A percentile compares a stretch with the other conserved stretches of the same genome.
Conservation (phyloP, 2,797 vertebrate species). For the Semaprochilodus insignis region DNA sequence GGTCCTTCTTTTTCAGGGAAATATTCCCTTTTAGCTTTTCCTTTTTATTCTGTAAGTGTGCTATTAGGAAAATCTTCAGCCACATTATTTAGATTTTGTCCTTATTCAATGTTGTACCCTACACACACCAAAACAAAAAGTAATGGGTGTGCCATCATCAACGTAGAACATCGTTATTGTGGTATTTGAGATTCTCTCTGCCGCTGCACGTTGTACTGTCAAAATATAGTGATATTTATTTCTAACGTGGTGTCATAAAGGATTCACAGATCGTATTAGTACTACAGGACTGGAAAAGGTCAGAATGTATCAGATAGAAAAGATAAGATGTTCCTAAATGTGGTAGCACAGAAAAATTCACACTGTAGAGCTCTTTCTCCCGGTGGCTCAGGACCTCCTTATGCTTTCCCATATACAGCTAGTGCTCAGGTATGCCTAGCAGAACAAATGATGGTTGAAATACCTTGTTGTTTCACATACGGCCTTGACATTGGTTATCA, state of each 20-base stretch:
- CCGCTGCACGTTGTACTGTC: neutral
- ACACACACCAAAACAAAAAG: neutral
- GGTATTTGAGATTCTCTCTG: neutral
- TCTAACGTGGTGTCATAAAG: neutral
- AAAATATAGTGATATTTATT: neutral
- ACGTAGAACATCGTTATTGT: neutral
- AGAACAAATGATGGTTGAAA: neutral
- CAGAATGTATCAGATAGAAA: neutral
- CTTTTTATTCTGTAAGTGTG: neutral
- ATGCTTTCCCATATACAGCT: neutral
- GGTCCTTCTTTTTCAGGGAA: neutral
- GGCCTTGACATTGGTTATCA: neutral
- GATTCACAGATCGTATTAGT: neutral
- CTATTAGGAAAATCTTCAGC: neutral
- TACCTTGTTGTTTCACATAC: slow-evolving; percentile 2
- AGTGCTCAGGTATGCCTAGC: neutral
- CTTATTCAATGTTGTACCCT: neutral
- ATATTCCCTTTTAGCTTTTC: neutral
- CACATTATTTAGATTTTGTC: neutral
- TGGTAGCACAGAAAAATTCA: neutral
- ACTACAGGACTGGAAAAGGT: neutral
- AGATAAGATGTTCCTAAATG: neutral
- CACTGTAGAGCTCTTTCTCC: neutral
- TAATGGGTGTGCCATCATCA: neutral
- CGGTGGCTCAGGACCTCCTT: neutral